Evolutionary conservation across 2,888 invertebrate genomes (phyloP), one percentile per base, ranked within the genome.

Genomic region (Neocrepidodera transversa): DNA sequence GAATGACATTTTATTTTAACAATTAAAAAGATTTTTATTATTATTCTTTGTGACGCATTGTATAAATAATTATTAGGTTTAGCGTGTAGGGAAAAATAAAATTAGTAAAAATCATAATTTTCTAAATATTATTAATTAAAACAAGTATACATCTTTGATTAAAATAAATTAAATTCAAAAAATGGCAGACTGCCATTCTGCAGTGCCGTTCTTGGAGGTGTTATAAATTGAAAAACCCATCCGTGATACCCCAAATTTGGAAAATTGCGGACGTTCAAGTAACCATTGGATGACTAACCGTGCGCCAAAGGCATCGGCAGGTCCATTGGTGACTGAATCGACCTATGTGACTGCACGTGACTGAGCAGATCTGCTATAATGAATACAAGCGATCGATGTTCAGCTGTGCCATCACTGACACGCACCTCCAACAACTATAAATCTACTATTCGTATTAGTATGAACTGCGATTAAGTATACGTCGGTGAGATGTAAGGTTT

Each of bases 261-360:
- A 83, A 84, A 83, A 84, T 82, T 82, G 83, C 84, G 84, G 84
- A 83, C 82, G 82, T 84, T 84, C 84, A 83, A 84, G 84, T 81
- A 83, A 82, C 83, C 83, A 80, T 71, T 78, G 74, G 76, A 75
- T 75, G 74, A 81, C 65, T 80, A 49, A 61, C 81, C 83, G 83
- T 82, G 83, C 83, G 81, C 66, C 68, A 78, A 51, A 58, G 77
- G 82, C 83, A 80, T 80, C 83, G 82, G 81, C 80, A 80, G 80
- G 79, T 78, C 80, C 79, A 81, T 80, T 82, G 83, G 82, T 83
- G 83, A 80, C 82, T 82, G 82, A 82, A 84, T 81, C 82, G 82
- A 83, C 82, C 82, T 82, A 64, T 81, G 84, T 85, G 84, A 84
- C 82, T 83, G 83, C 84, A 84, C 84, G 68, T 81, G 55, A 83